Evolutionary conservation across 2,797 vertebrate species (phyloP).

Genomic region (Falco berigora): DNA sequence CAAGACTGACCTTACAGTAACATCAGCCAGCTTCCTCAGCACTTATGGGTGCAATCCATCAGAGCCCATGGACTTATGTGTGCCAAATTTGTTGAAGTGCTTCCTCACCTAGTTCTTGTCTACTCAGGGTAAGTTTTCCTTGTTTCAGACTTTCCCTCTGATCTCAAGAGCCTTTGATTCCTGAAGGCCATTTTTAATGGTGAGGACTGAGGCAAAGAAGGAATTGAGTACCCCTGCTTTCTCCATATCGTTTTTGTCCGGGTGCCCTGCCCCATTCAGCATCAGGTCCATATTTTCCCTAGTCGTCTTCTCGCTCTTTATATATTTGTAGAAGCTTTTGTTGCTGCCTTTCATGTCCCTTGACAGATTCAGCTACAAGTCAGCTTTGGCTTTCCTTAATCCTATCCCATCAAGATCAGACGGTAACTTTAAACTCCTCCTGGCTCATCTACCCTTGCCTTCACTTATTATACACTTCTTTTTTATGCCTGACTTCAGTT

Average conservation of each 20-base stretch:
- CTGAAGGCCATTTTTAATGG: neutral
- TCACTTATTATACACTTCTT: neutral
- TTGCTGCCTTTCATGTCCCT: neutral
- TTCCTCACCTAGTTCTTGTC: neutral
- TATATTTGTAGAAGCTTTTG: neutral
- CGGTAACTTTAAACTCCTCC: neutral
- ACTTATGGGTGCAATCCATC: neutral
- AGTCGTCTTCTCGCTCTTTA: neutral
- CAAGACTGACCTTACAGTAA: too few species aligned
- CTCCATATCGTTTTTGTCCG: neutral
- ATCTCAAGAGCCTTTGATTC: neutral
- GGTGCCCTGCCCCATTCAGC: neutral
- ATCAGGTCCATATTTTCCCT: neutral
- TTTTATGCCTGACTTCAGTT: neutral
- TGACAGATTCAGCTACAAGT: neutral
- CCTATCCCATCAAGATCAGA: neutral
- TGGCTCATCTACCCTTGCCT: neutral
- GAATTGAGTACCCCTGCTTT: neutral
- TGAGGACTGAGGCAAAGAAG: neutral
- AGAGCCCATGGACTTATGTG: neutral
- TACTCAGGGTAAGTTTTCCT: neutral
- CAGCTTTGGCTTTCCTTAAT: neutral
- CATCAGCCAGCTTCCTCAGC: neutral
- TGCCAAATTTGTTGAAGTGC: neutral
- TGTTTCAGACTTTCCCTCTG: neutral